Evolutionary conservation across 2,113 vertebrate genomes (phyloP).

Genomic region (Vanacampus margaritifer): DNA sequence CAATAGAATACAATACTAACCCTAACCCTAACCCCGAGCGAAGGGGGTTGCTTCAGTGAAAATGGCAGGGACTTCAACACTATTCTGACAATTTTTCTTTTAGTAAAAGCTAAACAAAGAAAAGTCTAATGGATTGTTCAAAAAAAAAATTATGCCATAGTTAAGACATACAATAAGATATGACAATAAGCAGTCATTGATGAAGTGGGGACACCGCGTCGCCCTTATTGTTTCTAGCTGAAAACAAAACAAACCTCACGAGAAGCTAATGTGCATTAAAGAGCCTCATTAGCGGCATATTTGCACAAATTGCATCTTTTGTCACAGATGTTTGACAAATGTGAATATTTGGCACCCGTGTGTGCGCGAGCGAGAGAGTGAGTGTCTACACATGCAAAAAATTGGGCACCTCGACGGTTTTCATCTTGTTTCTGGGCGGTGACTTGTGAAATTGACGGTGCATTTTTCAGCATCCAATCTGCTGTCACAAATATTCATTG

Average conservation of each 20-base stretch:
- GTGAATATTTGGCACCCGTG: background rate
- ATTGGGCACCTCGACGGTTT: background rate
- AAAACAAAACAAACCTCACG: background rate
- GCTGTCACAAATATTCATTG: conserved; percentile 1
- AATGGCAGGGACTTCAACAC: too few species aligned
- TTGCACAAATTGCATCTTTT: background rate
- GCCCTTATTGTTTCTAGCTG: background rate
- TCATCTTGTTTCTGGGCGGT: background rate
- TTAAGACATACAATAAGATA: background rate
- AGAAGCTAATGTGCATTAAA: background rate
- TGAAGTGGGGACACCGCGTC: background rate
- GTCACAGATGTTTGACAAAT: background rate
- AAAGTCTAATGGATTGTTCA: too few species aligned
- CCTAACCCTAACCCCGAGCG: too few species aligned
- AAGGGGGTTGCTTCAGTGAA: too few species aligned
- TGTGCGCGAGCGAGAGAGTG: background rate
- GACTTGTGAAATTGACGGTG: conserved; percentile 1
- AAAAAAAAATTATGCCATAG: too few species aligned
- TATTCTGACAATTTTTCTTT: too few species aligned
- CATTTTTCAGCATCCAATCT: conserved; percentile 1
- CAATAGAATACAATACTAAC: too few species aligned
- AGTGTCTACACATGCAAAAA: background rate
- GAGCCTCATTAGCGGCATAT: background rate
- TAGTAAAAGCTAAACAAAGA: too few species aligned
- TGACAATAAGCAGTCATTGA: background rate